Percentiles rank a stretch among this genome's conserved stretches.
Evolutionary conservation across 2,113 vertebrate species (phyloP).

Genomic region (Plecturocebus donacophilus): DNA sequence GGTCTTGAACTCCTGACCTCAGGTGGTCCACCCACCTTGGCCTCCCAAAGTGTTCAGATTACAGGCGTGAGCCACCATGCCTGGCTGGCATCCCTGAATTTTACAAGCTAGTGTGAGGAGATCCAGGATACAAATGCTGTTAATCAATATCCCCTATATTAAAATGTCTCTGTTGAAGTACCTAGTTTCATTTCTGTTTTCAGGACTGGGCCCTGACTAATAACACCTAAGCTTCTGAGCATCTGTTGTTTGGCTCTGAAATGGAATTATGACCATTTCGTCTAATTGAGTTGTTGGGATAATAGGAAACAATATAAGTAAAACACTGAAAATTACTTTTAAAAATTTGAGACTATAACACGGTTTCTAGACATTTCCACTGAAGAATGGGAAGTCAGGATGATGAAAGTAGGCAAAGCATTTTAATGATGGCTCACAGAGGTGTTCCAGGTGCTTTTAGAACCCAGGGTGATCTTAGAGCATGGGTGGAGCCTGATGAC

Average conservation of each 20-base stretch:
- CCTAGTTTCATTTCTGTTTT: conserved; percentile 28
- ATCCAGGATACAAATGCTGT: neutral
- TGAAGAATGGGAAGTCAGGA: neutral
- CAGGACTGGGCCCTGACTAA: neutral
- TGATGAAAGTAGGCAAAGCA: neutral
- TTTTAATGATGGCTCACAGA: neutral
- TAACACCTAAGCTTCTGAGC: neutral
- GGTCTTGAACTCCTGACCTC: too few relatives aligned
- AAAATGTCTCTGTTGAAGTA: neutral
- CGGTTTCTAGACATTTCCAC: neutral
- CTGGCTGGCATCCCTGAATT: neutral
- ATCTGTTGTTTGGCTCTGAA: neutral
- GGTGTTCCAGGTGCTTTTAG: conserved; percentile 12
- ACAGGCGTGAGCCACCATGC: too few relatives aligned
- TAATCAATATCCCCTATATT: neutral
- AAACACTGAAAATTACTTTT: neutral
- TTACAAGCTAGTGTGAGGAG: neutral
- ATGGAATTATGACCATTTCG: neutral
- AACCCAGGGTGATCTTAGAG: neutral
- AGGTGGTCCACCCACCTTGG: too few relatives aligned
- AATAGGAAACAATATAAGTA: neutral
- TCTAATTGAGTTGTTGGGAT: neutral
- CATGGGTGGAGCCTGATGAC: neutral
- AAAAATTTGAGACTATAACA: neutral
- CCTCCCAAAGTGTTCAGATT: too few relatives aligned